These are phyloP conservation scores for Perccottus glenii DNA, from an alignment of 2,113 vertebrate genomes.

Conservation along the genomic window DNA sequence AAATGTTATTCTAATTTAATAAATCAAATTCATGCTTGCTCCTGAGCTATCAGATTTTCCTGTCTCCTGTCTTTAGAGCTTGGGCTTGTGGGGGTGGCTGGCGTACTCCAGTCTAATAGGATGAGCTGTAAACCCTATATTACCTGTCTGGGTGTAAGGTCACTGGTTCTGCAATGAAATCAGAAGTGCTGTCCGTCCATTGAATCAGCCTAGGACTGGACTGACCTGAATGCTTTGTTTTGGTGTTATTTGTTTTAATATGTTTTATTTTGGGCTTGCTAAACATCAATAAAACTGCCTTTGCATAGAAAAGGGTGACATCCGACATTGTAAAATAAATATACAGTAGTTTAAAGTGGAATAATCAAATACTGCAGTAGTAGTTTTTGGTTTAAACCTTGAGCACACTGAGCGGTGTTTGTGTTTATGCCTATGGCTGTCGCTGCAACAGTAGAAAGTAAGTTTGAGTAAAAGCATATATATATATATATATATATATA, in stretches of 20 bases:
- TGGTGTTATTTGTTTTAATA: too few relatives aligned
- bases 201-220: background rate
- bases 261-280: background rate
- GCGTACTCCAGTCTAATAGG: constrained; percentile 48
- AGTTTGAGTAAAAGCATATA: too few relatives aligned
- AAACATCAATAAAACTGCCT: background rate
- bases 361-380: too few relatives aligned
- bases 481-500: too few relatives aligned
- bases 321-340: too few relatives aligned
- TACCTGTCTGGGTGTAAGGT: constrained; percentile 48
- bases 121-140: constrained; percentile 47
- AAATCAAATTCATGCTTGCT: constrained; percentile 31
- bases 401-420: too few relatives aligned
- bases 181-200: constrained; percentile 2
- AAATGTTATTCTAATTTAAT: constrained; percentile 34
- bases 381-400: too few relatives aligned
- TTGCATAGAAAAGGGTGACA: too few relatives aligned
- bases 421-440: too few relatives aligned
- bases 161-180: background rate
- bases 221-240: background rate
- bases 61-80: constrained; percentile 6
- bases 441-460: too few relatives aligned
- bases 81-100: constrained; percentile 19
- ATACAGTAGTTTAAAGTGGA: too few relatives aligned
- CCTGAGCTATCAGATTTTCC: background rate